These are phyloP conservation scores for Aspiorhynchus laticeps DNA, from an alignment of 2,113 vertebrate species.

Conservation along the genomic window DNA sequence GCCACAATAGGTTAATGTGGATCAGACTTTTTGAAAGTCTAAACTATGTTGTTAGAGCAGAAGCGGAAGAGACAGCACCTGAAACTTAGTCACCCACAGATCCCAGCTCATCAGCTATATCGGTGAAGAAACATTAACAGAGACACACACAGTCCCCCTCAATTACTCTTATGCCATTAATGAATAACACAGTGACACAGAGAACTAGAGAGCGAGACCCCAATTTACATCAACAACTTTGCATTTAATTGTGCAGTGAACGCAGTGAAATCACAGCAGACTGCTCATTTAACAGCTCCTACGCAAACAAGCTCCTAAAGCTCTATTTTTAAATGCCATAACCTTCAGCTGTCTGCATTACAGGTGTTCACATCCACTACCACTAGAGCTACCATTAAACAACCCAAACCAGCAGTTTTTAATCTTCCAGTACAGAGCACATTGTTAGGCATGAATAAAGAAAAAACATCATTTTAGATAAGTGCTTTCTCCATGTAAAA, in stretches of 20 bases:
- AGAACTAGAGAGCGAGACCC: background rate
- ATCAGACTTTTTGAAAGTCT: background rate
- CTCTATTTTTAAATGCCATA: background rate
- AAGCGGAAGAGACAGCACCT: background rate
- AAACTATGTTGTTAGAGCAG: background rate
- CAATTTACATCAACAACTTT: background rate
- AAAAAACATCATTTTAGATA: background rate
- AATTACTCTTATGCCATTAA: slow-evolving; percentile 1
- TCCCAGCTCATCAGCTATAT: background rate
- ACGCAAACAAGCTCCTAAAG: slow-evolving; percentile 13
- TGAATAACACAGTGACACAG: background rate
- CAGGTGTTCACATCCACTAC: background rate
- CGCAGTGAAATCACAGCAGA: background rate
- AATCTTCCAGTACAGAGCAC: background rate
- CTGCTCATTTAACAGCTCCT: slow-evolving; percentile 6
- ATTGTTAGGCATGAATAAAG: background rate
- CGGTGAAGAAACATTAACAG: background rate
- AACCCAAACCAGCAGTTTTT: background rate
- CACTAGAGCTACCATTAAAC: background rate
- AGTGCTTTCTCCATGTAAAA: too few species aligned
- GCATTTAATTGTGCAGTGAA: background rate
- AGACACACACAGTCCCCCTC: background rate
- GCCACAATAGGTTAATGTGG: background rate
- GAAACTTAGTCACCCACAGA: background rate
- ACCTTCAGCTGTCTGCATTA: background rate